Percentiles rank a stretch among this genome's conserved stretches.
phyloP scores from a whole-genome alignment of 2,888 invertebrate genomes.

The Linhomoeus sp. region DNA sequence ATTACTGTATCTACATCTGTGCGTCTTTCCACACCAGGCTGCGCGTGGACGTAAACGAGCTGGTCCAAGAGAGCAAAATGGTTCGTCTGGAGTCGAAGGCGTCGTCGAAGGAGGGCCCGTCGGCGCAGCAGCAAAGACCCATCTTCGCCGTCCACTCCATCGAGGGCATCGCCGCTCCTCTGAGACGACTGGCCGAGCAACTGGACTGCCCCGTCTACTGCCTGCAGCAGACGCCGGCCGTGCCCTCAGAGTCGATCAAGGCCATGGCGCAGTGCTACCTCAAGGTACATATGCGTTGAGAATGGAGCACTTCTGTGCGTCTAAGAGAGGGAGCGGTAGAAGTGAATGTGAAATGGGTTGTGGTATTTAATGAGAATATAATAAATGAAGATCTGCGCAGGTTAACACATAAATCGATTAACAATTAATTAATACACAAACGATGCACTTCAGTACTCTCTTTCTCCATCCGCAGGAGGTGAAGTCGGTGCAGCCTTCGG shows the following conservation, averaged over 20 bases:
- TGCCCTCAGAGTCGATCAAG: conserved; percentile 50
- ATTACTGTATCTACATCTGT: neutral
- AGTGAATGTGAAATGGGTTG: too few relatives aligned
- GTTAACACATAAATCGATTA: too few relatives aligned
- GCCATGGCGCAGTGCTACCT: conserved; percentile 42
- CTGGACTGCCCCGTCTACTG: conserved; percentile 65
- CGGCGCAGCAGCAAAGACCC: conserved; percentile 15
- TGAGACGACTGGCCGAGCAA: conserved; percentile 48
- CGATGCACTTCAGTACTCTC: too few relatives aligned
- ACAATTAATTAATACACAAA: too few relatives aligned
- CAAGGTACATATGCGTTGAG: conserved; percentile 18
- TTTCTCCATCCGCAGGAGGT: conserved; percentile 46
- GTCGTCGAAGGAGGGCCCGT: too few relatives aligned
- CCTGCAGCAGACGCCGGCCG: conserved; percentile 60
- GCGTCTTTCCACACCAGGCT: conserved; percentile 1
- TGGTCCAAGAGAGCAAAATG: conserved; percentile 53
- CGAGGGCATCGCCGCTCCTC: conserved; percentile 55
- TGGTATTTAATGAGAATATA: too few relatives aligned
- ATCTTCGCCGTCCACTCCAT: conserved; percentile 51
- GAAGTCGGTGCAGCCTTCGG: conserved; percentile 47
- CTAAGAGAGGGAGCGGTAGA: too few relatives aligned
- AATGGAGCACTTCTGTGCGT: too few relatives aligned
- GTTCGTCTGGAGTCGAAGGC: conserved; percentile 44
- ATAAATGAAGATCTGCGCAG: too few relatives aligned
- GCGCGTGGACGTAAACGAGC: conserved; percentile 32